Conservation (phyloP, 2,797 vertebrate genomes). For the Acipenser transmontanus region DNA sequence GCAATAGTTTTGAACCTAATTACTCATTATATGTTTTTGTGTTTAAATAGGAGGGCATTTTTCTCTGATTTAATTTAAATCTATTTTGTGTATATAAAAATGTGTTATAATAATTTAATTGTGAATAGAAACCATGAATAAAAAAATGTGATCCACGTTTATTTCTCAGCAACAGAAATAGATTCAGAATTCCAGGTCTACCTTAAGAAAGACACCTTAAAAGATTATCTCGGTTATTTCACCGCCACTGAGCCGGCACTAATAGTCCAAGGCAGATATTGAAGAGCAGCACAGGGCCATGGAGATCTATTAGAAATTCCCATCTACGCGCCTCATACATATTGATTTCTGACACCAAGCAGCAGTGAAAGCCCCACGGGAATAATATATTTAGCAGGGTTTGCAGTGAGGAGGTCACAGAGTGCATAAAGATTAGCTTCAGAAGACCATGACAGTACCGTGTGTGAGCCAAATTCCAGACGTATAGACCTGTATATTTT, state of each 20-base stretch:
- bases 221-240: conserved; percentile 99
- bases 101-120: no score
- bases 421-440: conserved; percentile 99
- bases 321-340: conserved; percentile 99
- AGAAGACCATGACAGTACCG: conserved; percentile 77
- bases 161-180: no score
- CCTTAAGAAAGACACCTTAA: conserved; percentile 98
- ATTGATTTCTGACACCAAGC: conserved; percentile 99
- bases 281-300: conserved; percentile 97
- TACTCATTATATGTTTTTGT: no score
- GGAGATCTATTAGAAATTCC: conserved; percentile 99
- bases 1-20: no score
- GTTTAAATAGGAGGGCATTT: no score
- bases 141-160: no score
- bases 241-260: conserved; percentile 98
- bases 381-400: conserved; percentile 99
- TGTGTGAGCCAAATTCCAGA: conserved; percentile 70
- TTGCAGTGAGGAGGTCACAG: conserved; percentile 95
- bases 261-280: conserved; percentile 99
- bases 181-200: conserved; percentile 63
- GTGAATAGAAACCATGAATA: no score
- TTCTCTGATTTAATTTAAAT: no score
- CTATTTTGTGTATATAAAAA: no score
- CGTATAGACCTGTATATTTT: conserved; percentile 7
- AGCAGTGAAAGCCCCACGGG: conserved; percentile 97